Conservation (phyloP, 1,140 invertebrate genomes). For the Campodea augens region DNA sequence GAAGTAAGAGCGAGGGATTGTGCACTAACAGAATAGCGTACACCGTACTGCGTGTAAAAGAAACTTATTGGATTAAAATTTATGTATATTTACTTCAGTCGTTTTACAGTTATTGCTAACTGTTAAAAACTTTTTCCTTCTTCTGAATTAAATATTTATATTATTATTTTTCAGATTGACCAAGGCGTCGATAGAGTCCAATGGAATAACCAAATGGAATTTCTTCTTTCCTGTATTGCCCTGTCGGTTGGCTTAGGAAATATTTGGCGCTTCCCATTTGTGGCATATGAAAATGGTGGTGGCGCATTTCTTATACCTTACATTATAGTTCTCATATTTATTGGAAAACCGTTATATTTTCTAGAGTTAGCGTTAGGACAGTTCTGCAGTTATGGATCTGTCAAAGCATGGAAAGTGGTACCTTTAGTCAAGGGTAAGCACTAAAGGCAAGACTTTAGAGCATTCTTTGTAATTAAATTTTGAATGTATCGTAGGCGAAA, state of each 20-base stretch:
- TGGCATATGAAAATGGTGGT: constrained; percentile 25
- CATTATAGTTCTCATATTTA: constrained; percentile 32
- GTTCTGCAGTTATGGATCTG: constrained; percentile 23
- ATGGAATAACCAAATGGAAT: constrained; percentile 19
- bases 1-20: too few relatives aligned
- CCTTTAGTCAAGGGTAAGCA: constrained; percentile 23
- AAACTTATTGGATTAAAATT: too few relatives aligned
- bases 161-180: too few relatives aligned
- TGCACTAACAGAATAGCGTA: too few relatives aligned
- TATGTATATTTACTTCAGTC: too few relatives aligned
- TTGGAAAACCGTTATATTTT: constrained; percentile 32
- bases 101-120: too few relatives aligned
- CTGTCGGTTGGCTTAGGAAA: constrained; percentile 31
- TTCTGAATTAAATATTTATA: too few relatives aligned
- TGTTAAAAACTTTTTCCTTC: too few relatives aligned
- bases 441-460: neutral
- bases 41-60: too few relatives aligned
- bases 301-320: constrained; percentile 36
- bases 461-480: neutral
- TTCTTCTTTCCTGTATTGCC: constrained; percentile 27
- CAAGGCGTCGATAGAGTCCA: too few relatives aligned
- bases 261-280: constrained; percentile 31
- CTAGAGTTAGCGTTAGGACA: constrained; percentile 29
- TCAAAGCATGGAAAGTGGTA: constrained; percentile 23
- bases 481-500: neutral